Base-by-base conservation (phyloP, 2,888 invertebrate species). In the Cenopis cana region DNA sequence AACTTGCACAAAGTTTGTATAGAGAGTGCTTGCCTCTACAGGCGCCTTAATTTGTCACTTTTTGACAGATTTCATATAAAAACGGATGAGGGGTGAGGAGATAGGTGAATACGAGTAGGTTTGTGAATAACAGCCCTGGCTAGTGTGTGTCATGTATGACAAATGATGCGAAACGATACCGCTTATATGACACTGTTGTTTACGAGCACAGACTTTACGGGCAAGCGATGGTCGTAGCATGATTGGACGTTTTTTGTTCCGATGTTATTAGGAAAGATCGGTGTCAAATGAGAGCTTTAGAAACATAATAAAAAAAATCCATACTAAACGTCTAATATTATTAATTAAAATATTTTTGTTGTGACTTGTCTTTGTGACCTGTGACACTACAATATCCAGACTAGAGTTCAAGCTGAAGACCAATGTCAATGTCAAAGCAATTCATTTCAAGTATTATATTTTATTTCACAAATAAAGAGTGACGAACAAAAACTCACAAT, bases 151-250 rank as follows among this genome's bases (percentile, higher is more conserved):
- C 52, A 52, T 52, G 20, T 52, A 18, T 24, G 52, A 52, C 52
- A 52, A 52, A 52, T 52, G 52, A 52, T 20, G 52, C 52, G 18
- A 24, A 10, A 52, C 20, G 52, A 52, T 20, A 52, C 52, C 24
- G 52, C 20, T 52, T 12, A 24, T 12, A 24, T 12, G 52, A 52
- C 18, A 11, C 41, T n/a, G 41, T 52, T 18, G 52, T 52, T 20
- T 24, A 11, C 52, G 50, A 17, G 18, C 41, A n/a, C n/a, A n/a
- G n/a, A n/a, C n/a, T n/a, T n/a, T n/a, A 11, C 52, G 50, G 49
- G 18, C 41, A n/a, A 46, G 41, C 41, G 6, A 46, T 46, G 50
- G 50, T 50, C 18, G 18, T 8, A 2, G 18, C 50, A 50, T 46
- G n/a, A 46, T 46, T 6, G 41, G 41, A 4, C 41, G 41, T 46